phyloP scores from a whole-genome alignment of 2,888 invertebrate genomes.

The Lithosia quadra region DNA sequence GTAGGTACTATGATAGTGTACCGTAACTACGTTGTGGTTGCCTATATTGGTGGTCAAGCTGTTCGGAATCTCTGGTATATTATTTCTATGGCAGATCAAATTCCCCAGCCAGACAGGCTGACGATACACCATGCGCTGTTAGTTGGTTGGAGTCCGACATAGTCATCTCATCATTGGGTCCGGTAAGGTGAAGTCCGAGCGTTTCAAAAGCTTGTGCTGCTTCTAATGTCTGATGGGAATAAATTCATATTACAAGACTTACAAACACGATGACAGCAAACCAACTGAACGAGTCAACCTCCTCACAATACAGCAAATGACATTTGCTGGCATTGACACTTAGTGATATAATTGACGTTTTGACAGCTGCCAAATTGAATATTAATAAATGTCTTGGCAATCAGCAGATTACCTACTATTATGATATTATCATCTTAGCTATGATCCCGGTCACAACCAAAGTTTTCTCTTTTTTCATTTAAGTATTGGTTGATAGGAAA shows the following conservation, averaged over 20 bases:
- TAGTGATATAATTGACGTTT: neutral
- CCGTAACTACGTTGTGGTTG: too few species aligned
- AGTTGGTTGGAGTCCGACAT: too few species aligned
- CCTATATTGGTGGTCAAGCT: too few species aligned
- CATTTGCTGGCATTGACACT: slow-evolving; percentile 2
- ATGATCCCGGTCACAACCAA: too few species aligned
- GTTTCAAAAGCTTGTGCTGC: neutral
- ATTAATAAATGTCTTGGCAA: neutral
- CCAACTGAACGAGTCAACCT: neutral
- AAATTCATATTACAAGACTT: neutral
- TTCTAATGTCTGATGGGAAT: neutral
- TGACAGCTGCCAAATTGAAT: neutral
- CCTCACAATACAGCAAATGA: neutral
- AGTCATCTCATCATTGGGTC: too few species aligned
- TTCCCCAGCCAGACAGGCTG: too few species aligned
- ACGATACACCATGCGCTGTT: too few species aligned
- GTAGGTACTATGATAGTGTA: too few species aligned
- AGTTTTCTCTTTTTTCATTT: too few species aligned
- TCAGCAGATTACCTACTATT: neutral
- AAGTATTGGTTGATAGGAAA: neutral
- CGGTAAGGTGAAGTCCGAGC: too few species aligned
- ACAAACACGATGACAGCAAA: neutral
- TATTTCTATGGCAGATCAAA: too few species aligned
- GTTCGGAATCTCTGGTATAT: too few species aligned
- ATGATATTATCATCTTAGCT: neutral